phyloP scores from a whole-genome alignment of 2,888 invertebrate species.

The Myathropa florea region DNA sequence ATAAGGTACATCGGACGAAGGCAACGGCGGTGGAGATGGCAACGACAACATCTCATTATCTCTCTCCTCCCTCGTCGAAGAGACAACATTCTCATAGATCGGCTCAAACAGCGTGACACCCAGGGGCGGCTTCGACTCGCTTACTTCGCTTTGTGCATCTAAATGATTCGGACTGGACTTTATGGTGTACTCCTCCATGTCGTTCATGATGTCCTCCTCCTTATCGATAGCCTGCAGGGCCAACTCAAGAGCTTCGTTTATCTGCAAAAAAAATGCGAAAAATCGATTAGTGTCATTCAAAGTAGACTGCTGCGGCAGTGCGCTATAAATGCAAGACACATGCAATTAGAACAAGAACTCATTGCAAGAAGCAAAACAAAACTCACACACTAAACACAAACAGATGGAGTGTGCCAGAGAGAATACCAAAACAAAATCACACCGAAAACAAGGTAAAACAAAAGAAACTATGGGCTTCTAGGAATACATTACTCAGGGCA shows the following conservation, averaged over 20 bases:
- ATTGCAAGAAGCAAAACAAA: constrained; percentile 49
- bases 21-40: constrained; percentile 61
- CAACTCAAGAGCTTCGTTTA: constrained; percentile 84
- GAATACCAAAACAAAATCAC: constrained; percentile 19
- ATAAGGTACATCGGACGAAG: constrained; percentile 40
- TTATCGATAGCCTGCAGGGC: constrained; percentile 85
- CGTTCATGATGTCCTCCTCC: constrained; percentile 64
- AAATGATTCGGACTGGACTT: constrained; percentile 73
- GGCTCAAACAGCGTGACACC: constrained; percentile 74
- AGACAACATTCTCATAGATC: constrained; percentile 81
- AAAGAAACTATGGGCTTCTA: not conserved
- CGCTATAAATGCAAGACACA: constrained; percentile 44
- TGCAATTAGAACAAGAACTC: constrained; percentile 60
- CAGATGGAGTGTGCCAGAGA: not conserved
- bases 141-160: constrained; percentile 57
- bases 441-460: constrained; percentile 23
- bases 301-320: constrained; percentile 2
- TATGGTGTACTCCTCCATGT: constrained; percentile 74
- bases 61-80: constrained; percentile 75
- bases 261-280: constrained; percentile 79
- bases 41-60: constrained; percentile 72
- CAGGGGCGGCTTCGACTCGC: not conserved
- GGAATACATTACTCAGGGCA: constrained; percentile 10
- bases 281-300: constrained; percentile 52
- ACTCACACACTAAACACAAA: constrained; percentile 24